Percentiles rank a stretch among this genome's conserved stretches.
Evolutionary conservation across 2,113 vertebrate species (phyloP).

Genomic region (Callionymus lyra): DNA sequence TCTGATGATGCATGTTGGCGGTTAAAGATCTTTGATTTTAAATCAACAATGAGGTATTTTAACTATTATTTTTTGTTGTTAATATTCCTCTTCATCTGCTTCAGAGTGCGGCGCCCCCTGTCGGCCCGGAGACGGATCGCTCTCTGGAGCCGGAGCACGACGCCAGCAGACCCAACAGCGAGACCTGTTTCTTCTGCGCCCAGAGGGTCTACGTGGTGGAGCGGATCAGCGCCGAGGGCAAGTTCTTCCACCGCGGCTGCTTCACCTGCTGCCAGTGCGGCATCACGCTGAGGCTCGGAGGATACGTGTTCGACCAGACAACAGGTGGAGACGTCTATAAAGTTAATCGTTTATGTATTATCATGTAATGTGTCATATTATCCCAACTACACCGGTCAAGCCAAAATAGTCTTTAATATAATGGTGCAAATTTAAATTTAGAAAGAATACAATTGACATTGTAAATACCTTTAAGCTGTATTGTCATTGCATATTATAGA

Average conservation of each 20-base stretch:
- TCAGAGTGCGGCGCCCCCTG: conserved; percentile 16
- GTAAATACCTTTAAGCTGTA: too few relatives aligned
- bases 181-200: conserved; percentile 80
- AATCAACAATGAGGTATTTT: too few relatives aligned
- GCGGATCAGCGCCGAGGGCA: conserved; percentile 78
- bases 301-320: conserved; percentile 67
- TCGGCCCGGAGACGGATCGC: background rate
- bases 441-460: too few relatives aligned
- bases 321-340: conserved; percentile 57
- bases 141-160: background rate
- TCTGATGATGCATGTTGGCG: too few relatives aligned
- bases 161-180: conserved; percentile 41
- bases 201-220: conserved; percentile 79
- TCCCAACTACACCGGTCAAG: too few relatives aligned
- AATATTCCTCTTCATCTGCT: background rate
- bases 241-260: conserved; percentile 88
- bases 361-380: too few relatives aligned
- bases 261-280: conserved; percentile 76
- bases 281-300: conserved; percentile 75
- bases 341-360: too few relatives aligned
- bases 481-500: too few relatives aligned
- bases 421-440: too few relatives aligned
- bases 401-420: too few relatives aligned
- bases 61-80: background rate
- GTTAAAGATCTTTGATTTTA: too few relatives aligned